A percentile compares a stretch with the other conserved stretches of the same genome.
Conservation (phyloP, 2,113 vertebrate genomes). For the Eclectus roratus region DNA sequence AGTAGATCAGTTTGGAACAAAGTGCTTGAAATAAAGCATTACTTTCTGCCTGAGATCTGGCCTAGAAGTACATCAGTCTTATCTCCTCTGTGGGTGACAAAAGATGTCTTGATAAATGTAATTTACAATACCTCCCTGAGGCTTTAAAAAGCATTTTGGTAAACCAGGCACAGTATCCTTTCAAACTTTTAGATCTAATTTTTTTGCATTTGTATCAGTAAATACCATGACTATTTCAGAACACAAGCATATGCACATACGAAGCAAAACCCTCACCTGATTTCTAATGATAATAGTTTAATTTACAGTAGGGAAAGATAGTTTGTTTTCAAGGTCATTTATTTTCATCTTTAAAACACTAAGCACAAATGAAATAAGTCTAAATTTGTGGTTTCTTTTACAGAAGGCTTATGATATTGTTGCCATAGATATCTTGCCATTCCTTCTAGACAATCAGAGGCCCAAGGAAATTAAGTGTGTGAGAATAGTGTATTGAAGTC, state of each 20-base stretch:
- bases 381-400: not conserved
- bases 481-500: conserved; percentile 51
- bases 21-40: conserved; percentile 42
- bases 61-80: conserved; percentile 58
- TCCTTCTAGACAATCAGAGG: conserved; percentile 33
- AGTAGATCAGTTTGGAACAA: conserved; percentile 22
- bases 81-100: conserved; percentile 36
- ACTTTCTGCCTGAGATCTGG: conserved; percentile 60
- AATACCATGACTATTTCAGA: not conserved
- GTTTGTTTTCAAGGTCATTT: conserved; percentile 75
- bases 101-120: conserved; percentile 30
- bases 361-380: conserved; percentile 14
- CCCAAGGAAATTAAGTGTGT: conserved; percentile 59
- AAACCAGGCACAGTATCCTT: not conserved
- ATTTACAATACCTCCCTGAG: conserved; percentile 6
- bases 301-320: conserved; percentile 33
- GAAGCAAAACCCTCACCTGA: not conserved
- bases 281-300: not conserved
- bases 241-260: not conserved
- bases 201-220: conserved; percentile 27
- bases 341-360: conserved; percentile 12
- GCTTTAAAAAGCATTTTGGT: conserved; percentile 34
- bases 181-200: conserved; percentile 54
- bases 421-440: conserved; percentile 2
- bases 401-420: not conserved